A percentile compares a stretch with the other conserved stretches of the same genome.
Conservation (phyloP, 1,140 invertebrate genomes). For the Chionoecetes opilio region DNA sequence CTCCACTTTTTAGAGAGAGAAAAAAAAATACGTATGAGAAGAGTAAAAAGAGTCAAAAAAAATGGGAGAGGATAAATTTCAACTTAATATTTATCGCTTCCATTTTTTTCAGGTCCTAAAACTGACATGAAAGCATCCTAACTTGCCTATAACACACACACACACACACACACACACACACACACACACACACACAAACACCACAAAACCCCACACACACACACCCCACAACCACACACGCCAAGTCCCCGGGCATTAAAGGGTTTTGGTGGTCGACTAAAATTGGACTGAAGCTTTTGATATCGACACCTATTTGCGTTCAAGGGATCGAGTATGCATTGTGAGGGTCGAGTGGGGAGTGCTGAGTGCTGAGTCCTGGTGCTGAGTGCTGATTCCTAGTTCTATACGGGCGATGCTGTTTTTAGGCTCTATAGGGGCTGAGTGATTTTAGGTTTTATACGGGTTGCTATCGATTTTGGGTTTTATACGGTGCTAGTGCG, state of each 20-base stretch:
- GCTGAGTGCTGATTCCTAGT: background rate
- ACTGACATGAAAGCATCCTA: background rate
- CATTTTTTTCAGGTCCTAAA: background rate
- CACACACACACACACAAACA: background rate
- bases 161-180: background rate
- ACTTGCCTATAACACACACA: background rate
- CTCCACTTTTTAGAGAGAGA: no score
- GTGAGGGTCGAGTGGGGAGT: no score
- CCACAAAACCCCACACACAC: background rate
- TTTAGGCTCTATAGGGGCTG: background rate
- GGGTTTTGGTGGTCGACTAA: background rate
- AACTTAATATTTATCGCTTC: no score
- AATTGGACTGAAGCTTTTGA: background rate
- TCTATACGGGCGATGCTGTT: background rate
- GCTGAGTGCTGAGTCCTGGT: background rate
- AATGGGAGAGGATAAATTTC: no score
- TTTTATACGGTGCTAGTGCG: no score
- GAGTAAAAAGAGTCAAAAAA: no score
- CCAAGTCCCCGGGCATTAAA: background rate
- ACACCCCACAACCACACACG: background rate
- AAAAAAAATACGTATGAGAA: no score
- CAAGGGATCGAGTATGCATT: background rate
- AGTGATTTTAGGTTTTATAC: background rate
- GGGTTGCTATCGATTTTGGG: background rate
- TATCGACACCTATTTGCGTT: background rate